Evolutionary conservation across 2,797 vertebrate species (phyloP), one percentile per base, ranked within the genome.

Genomic region (Esox masquinongy): DNA sequence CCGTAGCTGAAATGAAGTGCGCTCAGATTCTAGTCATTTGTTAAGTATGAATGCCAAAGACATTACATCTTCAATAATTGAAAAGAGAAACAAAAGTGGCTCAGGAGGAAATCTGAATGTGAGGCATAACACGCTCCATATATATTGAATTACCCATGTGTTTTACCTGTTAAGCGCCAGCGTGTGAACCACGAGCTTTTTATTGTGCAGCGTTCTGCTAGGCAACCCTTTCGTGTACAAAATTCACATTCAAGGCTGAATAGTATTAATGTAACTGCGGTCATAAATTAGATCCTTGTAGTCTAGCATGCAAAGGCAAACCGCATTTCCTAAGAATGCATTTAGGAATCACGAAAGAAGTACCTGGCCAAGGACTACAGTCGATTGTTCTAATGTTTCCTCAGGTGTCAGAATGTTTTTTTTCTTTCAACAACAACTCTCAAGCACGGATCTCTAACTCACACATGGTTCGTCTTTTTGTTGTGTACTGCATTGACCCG

Each of bases 21-120:
- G 47, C 47, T 29, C 22, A 22, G 43, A 50, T 49, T 15, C 14
- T 8, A 51, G 22, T 51, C 7, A 29, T 53, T 51, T 53, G 47
- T 31, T 71, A 71, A 53, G 26, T 50, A 9, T 53, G 70, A 71
- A 71, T 71, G 26, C 47, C 68, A 51, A 16, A 47, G 49, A 53
- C 49, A 71, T 71, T 51, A 16, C 24, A 8, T 16, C 70, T 29
- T 71, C 26, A 11, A 53, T n/a, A 71, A 71, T 34, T 31, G 70
- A 53, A 53, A 29, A n/a, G 47, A 53, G 24, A 53, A n/a, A 34
- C 49, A 53, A 49, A n/a, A 53, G 49, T 51, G 49, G 26, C 12
- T 53, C 69, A 31, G 2, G 69, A 71, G 69, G 17, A 53, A 3
- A 47, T 50, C 61, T 64, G 61, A 26, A 19, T 7, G 63, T 34